These are phyloP conservation scores for Myrmecophaga tridactyla DNA, from an alignment of 2,113 vertebrate genomes.

Conservation along the genomic window DNA sequence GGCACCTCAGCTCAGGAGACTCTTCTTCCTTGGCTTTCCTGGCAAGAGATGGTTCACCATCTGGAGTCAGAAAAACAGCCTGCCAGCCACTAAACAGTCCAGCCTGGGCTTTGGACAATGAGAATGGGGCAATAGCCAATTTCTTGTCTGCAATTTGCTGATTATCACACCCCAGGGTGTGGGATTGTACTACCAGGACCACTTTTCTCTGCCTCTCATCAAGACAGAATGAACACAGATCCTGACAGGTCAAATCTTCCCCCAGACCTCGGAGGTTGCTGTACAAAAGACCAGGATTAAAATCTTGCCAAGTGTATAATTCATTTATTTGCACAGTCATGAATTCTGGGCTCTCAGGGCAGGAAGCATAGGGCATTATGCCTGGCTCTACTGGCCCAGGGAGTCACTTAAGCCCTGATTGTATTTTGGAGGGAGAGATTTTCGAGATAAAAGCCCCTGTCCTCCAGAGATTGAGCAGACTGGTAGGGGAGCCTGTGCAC, in stretches of 20 bases:
- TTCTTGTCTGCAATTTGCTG: constrained; percentile 80
- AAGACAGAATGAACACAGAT: constrained; percentile 86
- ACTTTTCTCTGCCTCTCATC: constrained; percentile 84
- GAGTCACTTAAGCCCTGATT: constrained; percentile 89
- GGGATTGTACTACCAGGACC: constrained; percentile 79
- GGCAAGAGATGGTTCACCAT: constrained; percentile 56
- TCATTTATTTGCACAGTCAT: constrained; percentile 93
- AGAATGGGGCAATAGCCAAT: constrained; percentile 68
- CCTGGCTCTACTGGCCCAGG: constrained; percentile 80
- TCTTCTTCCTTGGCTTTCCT: constrained; percentile 65
- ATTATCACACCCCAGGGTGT: constrained; percentile 80
- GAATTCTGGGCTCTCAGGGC: constrained; percentile 89
- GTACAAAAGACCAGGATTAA: constrained; percentile 88
- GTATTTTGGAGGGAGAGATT: constrained; percentile 91
- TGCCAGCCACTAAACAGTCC: constrained; percentile 50
- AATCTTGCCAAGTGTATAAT: constrained; percentile 86
- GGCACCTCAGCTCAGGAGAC: not conserved
- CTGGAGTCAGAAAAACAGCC: constrained; percentile 67
- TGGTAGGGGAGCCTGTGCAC: constrained; percentile 87
- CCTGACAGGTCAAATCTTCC: constrained; percentile 93
- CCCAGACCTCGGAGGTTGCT: constrained; percentile 84
- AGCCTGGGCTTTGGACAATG: constrained; percentile 67
- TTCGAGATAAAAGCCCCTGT: constrained; percentile 90
- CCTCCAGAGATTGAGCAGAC: constrained; percentile 92
- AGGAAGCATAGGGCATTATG: constrained; percentile 90